Conservation (phyloP, 2,888 invertebrate species). For the Desoria tigrina region DNA sequence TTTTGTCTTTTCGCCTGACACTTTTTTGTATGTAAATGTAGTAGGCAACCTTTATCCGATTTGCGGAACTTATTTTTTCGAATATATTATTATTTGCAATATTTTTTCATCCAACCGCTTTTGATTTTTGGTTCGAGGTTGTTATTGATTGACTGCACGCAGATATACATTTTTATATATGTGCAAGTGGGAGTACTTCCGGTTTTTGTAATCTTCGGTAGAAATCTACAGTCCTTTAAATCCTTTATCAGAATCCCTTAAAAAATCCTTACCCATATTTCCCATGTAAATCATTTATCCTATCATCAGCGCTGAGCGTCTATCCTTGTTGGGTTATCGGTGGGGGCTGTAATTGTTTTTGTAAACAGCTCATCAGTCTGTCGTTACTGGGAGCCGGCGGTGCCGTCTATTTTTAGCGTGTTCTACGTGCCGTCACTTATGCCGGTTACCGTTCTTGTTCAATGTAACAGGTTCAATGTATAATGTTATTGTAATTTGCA, state of each 20-base stretch:
- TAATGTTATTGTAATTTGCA: too few species aligned
- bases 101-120: slow-evolving; percentile 8
- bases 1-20: slow-evolving; percentile 31
- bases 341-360: slow-evolving; percentile 8
- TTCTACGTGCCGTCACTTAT: too few species aligned
- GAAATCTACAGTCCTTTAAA: background rate
- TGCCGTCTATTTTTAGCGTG: background rate
- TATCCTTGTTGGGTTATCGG: background rate
- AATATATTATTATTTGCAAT: slow-evolving; percentile 11
- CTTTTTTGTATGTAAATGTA: slow-evolving; percentile 18
- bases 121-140: slow-evolving; percentile 11
- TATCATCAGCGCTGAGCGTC: too few species aligned
- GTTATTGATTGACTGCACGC: slow-evolving; percentile 3
- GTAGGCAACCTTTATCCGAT: slow-evolving; percentile 20
- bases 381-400: background rate
- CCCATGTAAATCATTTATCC: too few species aligned
- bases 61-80: slow-evolving; percentile 23
- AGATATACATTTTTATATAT: too few species aligned
- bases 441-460: too few species aligned
- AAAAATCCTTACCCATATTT: too few species aligned
- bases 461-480: too few species aligned
- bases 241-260: background rate
- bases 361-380: background rate
- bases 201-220: too few species aligned
- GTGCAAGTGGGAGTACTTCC: too few species aligned